Evolutionary conservation across 2,113 vertebrate species (phyloP), one percentile per base, ranked within the genome.

Genomic region (Brachypodius melanocephalos): DNA sequence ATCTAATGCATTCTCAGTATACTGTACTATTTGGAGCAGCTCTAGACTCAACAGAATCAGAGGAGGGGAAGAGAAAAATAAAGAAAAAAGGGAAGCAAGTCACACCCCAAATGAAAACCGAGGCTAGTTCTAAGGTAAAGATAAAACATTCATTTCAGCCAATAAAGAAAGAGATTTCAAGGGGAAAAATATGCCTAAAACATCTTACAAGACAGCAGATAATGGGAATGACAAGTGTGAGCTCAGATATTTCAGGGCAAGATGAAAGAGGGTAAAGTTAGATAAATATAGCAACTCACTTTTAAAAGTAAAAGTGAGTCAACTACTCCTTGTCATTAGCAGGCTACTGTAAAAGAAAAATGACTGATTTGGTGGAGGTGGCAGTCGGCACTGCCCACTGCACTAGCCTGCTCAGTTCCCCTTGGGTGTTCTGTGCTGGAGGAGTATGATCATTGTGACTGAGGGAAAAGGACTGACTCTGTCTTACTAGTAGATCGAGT

Each of bases 331-430:
- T 73, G 21, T 71, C 34, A 32, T n/a, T 54, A 42, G 17, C 29
- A 42, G 43, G 29, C 8, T 62, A 15, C 17, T 52, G 17, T 26
- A 36, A 72, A 75, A 75, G 48, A 59, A 82, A 80, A 54, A 2
- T 0, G 17, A 26, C 36, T 6, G 0, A 31, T 42, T 49, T 1
- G 1, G 17, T 43, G 40, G 26, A 46, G 10, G 24, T 65, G 40
- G 4, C 8, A 24, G 17, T 32, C 54, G 68, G 1, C n/a, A 36
- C 12, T 81, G 69, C n/a, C 31, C 18, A 6, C 21, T 63, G 11
- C 36, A 6, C 4, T 17, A 12, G 9, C 8, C 9, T 43, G 31
- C 24, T 55, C 55, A 14, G 8, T 26, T 88, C 17, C 11, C 11
- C 13, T 51, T 3, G 17, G 12, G 8, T 17, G 4, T 29, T 83